These are phyloP conservation scores for Malurus melanocephalus DNA, from an alignment of 2,113 vertebrate genomes.

Conservation along the genomic window DNA sequence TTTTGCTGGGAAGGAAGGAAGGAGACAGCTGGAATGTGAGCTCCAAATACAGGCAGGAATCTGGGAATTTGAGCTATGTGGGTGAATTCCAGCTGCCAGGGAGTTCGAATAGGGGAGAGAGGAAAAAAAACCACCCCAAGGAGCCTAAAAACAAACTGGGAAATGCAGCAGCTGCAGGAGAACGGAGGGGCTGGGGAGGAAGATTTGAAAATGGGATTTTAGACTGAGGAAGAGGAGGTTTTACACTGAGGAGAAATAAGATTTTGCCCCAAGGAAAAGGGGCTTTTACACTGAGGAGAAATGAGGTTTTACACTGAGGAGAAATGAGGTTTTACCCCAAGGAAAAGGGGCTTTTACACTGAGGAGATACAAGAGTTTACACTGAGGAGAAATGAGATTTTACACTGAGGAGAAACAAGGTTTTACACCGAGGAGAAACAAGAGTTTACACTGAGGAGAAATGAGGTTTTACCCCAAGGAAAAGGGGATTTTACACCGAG, in stretches of 20 bases:
- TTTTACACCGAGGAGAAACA: background rate
- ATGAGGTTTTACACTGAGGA: background rate
- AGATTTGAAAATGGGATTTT: background rate
- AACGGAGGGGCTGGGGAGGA: rapidly evolving
- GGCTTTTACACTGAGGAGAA: background rate
- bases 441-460: background rate
- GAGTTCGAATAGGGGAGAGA: rapidly evolving
- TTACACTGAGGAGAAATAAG: background rate
- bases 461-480: background rate
- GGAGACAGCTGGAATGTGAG: background rate
- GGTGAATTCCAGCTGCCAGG: background rate
- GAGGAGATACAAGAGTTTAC: too few species aligned
- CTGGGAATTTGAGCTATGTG: background rate
- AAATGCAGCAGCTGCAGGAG: background rate
- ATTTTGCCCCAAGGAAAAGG: background rate
- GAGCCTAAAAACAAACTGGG: background rate
- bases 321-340: background rate
- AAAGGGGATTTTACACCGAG: background rate
- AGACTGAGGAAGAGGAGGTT: background rate
- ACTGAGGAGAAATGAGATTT: too few species aligned
- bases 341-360: background rate
- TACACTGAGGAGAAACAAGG: too few species aligned
- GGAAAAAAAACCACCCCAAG: background rate
- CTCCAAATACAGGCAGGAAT: background rate
- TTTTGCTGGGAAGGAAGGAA: background rate